Conservation (phyloP, 2,888 invertebrate genomes). For the Ischnus inquisitorius region DNA sequence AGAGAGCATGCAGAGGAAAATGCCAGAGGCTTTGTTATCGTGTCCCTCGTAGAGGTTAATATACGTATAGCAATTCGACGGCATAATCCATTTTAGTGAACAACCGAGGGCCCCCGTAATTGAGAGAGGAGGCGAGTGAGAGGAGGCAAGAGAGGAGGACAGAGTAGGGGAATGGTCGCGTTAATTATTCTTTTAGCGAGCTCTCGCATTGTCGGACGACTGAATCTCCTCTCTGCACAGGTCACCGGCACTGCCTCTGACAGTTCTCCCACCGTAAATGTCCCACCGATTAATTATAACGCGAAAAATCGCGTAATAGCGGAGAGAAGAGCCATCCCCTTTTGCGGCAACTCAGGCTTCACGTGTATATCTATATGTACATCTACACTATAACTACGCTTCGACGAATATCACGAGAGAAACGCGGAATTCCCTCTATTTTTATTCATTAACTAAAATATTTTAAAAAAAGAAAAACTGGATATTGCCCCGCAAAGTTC, state of each 20-base stretch:
- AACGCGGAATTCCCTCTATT: neutral
- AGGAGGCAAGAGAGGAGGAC: conserved; percentile 10
- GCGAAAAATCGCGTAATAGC: conserved; percentile 60
- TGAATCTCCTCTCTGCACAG: conserved; percentile 48
- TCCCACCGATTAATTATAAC: conserved; percentile 64
- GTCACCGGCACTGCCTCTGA: conserved; percentile 60
- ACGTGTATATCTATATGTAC: neutral
- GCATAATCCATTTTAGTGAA: conserved; percentile 66
- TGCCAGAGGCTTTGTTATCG: conserved; percentile 56
- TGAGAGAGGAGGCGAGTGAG: conserved; percentile 41
- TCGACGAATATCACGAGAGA: conserved; percentile 10
- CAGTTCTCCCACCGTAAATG: conserved; percentile 63
- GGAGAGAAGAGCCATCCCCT: conserved; percentile 32
- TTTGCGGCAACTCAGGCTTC: conserved; percentile 48
- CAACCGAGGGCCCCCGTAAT: conserved; percentile 52
- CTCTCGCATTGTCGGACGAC: conserved; percentile 58
- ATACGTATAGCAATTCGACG: conserved; percentile 60
- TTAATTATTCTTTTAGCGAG: conserved; percentile 67
- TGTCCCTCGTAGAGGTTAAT: conserved; percentile 21
- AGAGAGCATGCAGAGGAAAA: conserved; percentile 30
- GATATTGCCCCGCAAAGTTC: neutral
- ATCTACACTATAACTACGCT: conserved; percentile 16
- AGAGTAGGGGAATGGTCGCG: conserved; percentile 42
- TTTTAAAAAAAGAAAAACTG: neutral
- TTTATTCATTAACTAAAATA: neutral